phyloP scores from a whole-genome alignment of 1,140 invertebrate species.

The Pseudomyrmex pallidus region DNA sequence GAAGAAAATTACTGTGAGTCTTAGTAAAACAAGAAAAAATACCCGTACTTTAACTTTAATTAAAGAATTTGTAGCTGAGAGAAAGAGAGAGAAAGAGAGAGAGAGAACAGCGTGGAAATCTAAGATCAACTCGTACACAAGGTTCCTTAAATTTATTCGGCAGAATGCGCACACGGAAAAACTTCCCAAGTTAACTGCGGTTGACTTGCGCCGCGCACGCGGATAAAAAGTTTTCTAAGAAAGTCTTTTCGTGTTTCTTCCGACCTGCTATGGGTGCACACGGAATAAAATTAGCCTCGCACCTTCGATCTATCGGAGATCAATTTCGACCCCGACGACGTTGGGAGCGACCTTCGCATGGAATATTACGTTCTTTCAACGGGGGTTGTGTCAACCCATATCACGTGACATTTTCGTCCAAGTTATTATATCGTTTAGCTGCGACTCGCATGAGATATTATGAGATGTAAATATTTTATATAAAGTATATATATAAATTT shows the following conservation, averaged over 20 bases:
- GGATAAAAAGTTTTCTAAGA: conserved; percentile 45
- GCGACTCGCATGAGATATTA: conserved; percentile 13
- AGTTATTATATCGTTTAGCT: conserved; percentile 1
- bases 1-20: not conserved
- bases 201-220: not conserved
- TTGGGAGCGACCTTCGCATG: conserved; percentile 44
- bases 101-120: conserved; percentile 3
- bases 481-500: too few relatives aligned
- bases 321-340: conserved; percentile 42
- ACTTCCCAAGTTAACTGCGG: conserved; percentile 7
- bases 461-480: too few relatives aligned
- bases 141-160: conserved; percentile 45
- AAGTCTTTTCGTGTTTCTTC: conserved; percentile 47
- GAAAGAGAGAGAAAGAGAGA: not conserved
- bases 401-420: conserved; percentile 24
- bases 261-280: not conserved
- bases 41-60: not conserved
- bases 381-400: not conserved
- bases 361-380: conserved; percentile 40
- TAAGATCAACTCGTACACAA: not conserved
- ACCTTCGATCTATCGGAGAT: conserved; percentile 58
- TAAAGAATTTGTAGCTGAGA: not conserved
- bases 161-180: conserved; percentile 13
- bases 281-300: conserved; percentile 53
- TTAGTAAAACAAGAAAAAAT: too few relatives aligned